Base-by-base conservation (phyloP, 2,797 vertebrate genomes). In the Melanotaenia boesemani region DNA sequence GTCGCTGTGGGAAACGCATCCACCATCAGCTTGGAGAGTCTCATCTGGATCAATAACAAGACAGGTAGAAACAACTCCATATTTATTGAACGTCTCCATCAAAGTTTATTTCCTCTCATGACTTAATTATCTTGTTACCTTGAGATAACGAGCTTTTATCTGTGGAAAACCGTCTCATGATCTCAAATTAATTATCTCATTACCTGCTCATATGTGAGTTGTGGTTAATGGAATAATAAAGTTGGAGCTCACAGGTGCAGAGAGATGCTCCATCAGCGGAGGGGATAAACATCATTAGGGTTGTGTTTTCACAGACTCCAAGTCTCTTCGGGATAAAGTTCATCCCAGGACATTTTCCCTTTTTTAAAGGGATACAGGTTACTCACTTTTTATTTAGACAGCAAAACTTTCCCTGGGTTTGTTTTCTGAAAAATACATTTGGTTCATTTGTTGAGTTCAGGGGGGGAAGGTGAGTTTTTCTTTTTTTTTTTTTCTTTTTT, bases 21-120 rank as follows among this genome's bases (percentile, higher is more conserved):
- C 83, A 85, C 95, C 70, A 92, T 97, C 83, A 95, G 95, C 85
- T 86, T 94, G 79, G 96, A 98, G 92, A 93, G 93, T 87, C 96
- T 98, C 94, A 95, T 99, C 93, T 99, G 98, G 98, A 95, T 99
- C 93, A 96, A 96, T 93, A 99, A 98, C 94, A 96, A 93, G 94
- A 96, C 97, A 96, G 98, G 98, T 98, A 96, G 16, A 6, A 36
- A 37, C 36, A 37, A 11, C 37, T 5, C 8, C 10, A 6, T 12
- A 24, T 32, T 30, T 15, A 71, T 2, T 2, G 1, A 60, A 10
- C 28, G 6, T 16, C 39, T 24, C 56, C 2, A 8, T 56, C 4
- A 48, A 59, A 60, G 52, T 64, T 61, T 9, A 6, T 48, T 58
- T 18, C 34, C 56, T 26, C 36, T 66, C n/a, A 2, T 18, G 60